Evolutionary conservation across 2,113 vertebrate species (phyloP).

Genomic region (Lutjanus erythropterus): DNA sequence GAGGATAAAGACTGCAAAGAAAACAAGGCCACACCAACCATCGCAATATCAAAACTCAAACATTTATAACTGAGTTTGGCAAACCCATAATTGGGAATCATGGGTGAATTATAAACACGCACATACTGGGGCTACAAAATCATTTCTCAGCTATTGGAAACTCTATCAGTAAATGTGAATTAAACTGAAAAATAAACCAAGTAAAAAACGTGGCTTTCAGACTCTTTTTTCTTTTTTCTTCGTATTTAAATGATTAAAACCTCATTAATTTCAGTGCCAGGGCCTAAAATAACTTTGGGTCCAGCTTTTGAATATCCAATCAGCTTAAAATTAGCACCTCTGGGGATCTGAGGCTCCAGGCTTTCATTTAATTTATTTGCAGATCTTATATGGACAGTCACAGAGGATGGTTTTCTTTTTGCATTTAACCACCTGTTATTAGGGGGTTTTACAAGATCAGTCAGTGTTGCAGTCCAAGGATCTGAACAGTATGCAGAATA

Average conservation of each 20-base stretch:
- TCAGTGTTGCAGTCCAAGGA: conserved; percentile 5
- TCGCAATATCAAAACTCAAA: background rate
- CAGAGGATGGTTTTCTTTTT: conserved; percentile 8
- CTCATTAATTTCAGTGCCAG: conserved; percentile 39
- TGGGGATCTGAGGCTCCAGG: conserved; percentile 1
- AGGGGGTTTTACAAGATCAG: background rate
- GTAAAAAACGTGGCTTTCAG: conserved; percentile 24
- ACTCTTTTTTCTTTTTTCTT: conserved; percentile 21
- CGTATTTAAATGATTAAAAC: conserved; percentile 46
- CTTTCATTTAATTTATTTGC: conserved; percentile 36
- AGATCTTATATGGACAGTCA: background rate
- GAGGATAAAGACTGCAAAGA: conserved; percentile 22
- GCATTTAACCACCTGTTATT: conserved; percentile 8
- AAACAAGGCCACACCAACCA: background rate
- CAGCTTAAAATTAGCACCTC: conserved; percentile 18
- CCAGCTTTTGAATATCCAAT: conserved; percentile 41
- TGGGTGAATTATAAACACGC: background rate
- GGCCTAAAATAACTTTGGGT: conserved; percentile 42
- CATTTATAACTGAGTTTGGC: background rate
- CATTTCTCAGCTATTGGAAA: background rate
- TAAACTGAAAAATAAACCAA: conserved; percentile 30
- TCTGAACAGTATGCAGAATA: background rate
- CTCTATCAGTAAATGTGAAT: conserved; percentile 21
- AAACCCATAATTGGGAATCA: background rate
- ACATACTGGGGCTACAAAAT: conserved; percentile 6